Percentiles rank a stretch among this genome's conserved stretches.
These are phyloP conservation scores for Parus major DNA, from an alignment of 2,113 vertebrate genomes.

Conservation along the genomic window DNA sequence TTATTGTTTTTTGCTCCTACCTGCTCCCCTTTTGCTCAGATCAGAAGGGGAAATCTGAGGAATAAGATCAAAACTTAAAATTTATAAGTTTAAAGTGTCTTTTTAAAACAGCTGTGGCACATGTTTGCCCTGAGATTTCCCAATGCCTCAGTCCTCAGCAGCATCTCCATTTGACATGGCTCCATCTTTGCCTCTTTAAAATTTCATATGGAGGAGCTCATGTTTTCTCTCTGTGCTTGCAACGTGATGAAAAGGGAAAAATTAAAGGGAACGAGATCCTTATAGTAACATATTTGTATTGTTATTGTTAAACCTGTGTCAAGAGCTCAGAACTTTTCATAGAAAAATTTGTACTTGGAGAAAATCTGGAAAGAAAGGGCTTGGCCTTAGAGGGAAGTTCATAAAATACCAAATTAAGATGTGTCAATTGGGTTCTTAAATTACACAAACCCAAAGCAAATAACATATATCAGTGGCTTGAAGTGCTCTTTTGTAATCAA, in stretches of 20 bases:
- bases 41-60: neutral
- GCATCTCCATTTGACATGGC: neutral
- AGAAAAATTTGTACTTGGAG: neutral
- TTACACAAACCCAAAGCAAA: slow-evolving; percentile 36
- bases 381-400: slow-evolving; percentile 13
- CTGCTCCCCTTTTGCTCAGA: neutral
- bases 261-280: neutral
- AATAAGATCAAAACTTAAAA: neutral
- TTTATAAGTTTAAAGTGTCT: neutral
- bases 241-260: neutral
- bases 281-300: neutral
- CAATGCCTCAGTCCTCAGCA: neutral
- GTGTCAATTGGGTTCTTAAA: slow-evolving; percentile 41
- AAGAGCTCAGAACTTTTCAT: neutral
- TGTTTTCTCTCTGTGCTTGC: neutral
- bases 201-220: neutral
- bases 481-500: slow-evolving; percentile 30
- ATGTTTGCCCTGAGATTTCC: neutral
- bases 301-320: slow-evolving; percentile 7
- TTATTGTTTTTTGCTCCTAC: neutral
- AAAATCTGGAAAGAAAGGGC: slow-evolving; percentile 12
- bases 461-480: neutral
- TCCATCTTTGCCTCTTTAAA: slow-evolving; percentile 16
- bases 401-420: slow-evolving; percentile 50
- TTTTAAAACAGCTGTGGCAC: neutral